Conservation (phyloP, 2,113 vertebrate species). For the Xiphophorus maculatus region DNA sequence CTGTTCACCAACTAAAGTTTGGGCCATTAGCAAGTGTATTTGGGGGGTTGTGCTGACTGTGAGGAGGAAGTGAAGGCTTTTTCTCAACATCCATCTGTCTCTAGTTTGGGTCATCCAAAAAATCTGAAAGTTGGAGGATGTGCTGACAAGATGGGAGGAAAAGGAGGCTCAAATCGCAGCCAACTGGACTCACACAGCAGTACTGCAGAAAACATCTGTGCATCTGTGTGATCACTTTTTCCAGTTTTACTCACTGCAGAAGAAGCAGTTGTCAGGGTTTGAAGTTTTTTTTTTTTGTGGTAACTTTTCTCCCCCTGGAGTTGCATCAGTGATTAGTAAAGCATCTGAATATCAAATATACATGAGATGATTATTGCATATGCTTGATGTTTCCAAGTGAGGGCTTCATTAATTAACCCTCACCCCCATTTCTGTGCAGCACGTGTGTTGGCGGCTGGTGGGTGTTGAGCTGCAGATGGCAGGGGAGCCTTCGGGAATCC, state of each 20-base stretch:
- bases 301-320: not conserved
- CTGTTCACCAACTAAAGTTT: not conserved
- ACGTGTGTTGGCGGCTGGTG: slow-evolving; percentile 46
- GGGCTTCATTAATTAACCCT: slow-evolving; percentile 70
- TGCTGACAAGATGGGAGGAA: slow-evolving; percentile 34
- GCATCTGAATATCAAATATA: slow-evolving; percentile 60
- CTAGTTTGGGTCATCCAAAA: slow-evolving; percentile 46
- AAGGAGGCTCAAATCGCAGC: slow-evolving; percentile 23
- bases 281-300: not conserved
- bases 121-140: slow-evolving; percentile 48
- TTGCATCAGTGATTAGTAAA: slow-evolving; percentile 1
- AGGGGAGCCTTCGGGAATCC: slow-evolving; percentile 47
- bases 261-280: slow-evolving; percentile 2
- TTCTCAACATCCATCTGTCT: slow-evolving; percentile 55
- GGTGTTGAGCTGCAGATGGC: slow-evolving; percentile 71
- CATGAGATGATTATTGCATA: slow-evolving; percentile 71
- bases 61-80: slow-evolving; percentile 29
- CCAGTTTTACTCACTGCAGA: not conserved
- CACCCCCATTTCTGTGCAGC: slow-evolving; percentile 31
- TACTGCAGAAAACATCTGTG: slow-evolving; percentile 56
- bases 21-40: slow-evolving; percentile 1
- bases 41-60: slow-evolving; percentile 26
- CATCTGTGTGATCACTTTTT: slow-evolving; percentile 32
- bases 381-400: slow-evolving; percentile 54
- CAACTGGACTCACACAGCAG: slow-evolving; percentile 44